A percentile compares a stretch with the other conserved stretches of the same genome.
Evolutionary conservation across 2,797 vertebrate species (phyloP).

Genomic region (Brotula barbata): DNA sequence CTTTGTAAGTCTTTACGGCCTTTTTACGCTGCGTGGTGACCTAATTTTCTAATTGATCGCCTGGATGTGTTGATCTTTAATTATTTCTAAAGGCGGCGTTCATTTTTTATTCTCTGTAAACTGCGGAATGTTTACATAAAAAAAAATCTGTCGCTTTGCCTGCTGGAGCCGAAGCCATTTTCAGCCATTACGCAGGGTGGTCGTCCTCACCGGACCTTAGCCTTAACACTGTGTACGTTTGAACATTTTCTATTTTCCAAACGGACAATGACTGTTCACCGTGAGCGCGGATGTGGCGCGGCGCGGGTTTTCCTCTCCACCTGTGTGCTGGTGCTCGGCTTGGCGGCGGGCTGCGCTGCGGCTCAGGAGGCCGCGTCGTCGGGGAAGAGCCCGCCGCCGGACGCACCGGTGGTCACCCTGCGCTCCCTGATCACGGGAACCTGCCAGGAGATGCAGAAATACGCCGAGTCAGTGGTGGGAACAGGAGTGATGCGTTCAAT

Average conservation of each 20-base stretch:
- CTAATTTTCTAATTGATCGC: neutral
- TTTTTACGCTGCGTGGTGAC: neutral
- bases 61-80: neutral
- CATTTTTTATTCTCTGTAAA: neutral
- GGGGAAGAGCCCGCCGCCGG: slow-evolving; percentile 14
- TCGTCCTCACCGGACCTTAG: slow-evolving; percentile 17
- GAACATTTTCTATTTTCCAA: neutral
- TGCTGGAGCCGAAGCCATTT: slow-evolving; percentile 68
- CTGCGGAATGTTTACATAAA: slow-evolving; percentile 19
- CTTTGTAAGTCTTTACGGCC: neutral
- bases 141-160: slow-evolving; percentile 13
- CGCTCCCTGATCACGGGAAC: slow-evolving; percentile 56
- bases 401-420: slow-evolving; percentile 49
- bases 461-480: slow-evolving; percentile 75
- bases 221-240: neutral
- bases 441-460: slow-evolving; percentile 65
- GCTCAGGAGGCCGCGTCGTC: slow-evolving; percentile 30
- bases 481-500: slow-evolving; percentile 65
- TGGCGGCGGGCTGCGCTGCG: slow-evolving; percentile 42
- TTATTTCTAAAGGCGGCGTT: neutral
- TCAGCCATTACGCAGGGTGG: slow-evolving; percentile 44
- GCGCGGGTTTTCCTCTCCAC: slow-evolving; percentile 35
- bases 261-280: slow-evolving; percentile 32
- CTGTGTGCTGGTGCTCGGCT: slow-evolving; percentile 32
- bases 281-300: slow-evolving; percentile 33